A percentile compares a stretch with the other conserved stretches of the same genome.
Evolutionary conservation across 1,140 invertebrate species (phyloP).

Genomic region (Himalopsyche phryganea): DNA sequence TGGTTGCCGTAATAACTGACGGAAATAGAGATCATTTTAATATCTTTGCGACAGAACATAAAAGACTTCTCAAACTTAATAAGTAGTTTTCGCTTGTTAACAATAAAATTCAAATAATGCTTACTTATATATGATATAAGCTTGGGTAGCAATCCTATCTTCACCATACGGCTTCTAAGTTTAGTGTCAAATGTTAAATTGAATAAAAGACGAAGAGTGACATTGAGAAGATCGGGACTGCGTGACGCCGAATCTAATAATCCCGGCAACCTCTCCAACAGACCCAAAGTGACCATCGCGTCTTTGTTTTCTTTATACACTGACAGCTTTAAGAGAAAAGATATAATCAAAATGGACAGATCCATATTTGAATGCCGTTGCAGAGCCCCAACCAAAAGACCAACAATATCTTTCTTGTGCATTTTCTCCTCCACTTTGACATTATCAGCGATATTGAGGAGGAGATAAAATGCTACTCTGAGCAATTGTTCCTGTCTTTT

Average conservation of each 20-base stretch:
- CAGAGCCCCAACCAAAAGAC: constrained; percentile 82
- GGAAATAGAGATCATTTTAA: too few relatives aligned
- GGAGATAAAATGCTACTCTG: constrained; percentile 83
- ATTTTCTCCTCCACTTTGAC: constrained; percentile 95
- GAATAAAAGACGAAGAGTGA: constrained; percentile 83
- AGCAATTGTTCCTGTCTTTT: constrained; percentile 92
- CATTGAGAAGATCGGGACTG: constrained; percentile 80
- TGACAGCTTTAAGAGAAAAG: constrained; percentile 93
- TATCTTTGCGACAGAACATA: too few relatives aligned
- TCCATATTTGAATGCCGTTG: constrained; percentile 81
- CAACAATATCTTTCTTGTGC: constrained; percentile 88
- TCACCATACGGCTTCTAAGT: constrained; percentile 84
- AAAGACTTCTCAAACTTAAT: too few relatives aligned
- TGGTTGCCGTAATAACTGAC: too few relatives aligned
- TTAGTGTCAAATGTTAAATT: constrained; percentile 97
- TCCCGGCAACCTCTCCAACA: constrained; percentile 72
- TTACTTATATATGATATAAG: constrained; percentile 84
- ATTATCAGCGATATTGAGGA: constrained; percentile 95
- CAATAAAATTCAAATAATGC: constrained; percentile 34
- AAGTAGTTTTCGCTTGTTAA: too few relatives aligned
- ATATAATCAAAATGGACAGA: constrained; percentile 85
- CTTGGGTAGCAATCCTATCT: constrained; percentile 83
- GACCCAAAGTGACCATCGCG: constrained; percentile 74
- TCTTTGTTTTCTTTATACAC: constrained; percentile 94
- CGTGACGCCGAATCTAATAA: constrained; percentile 60